Evolutionary conservation across 2,797 vertebrate genomes (phyloP).

Genomic region (Cyclopterus lumpus): DNA sequence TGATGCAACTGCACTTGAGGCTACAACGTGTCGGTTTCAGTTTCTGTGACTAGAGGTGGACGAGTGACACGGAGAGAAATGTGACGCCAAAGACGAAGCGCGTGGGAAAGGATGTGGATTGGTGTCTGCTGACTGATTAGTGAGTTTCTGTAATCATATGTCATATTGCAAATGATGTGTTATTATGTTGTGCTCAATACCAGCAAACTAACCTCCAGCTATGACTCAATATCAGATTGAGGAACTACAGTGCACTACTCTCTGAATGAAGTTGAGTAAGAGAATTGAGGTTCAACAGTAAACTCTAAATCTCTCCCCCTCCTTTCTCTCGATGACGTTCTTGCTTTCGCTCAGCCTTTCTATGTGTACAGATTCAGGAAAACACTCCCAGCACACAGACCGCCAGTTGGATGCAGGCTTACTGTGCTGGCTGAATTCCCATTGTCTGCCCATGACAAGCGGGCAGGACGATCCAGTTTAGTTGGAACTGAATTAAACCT

Average conservation of each 20-base stretch:
- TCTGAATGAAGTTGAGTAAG: conserved; percentile 29
- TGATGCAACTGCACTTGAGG: not conserved
- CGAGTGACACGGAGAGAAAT: conserved; percentile 20
- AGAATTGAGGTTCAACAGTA: conserved; percentile 20
- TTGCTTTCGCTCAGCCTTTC: conserved; percentile 34
- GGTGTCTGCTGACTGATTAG: not conserved
- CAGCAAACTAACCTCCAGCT: not conserved
- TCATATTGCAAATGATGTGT: too few species aligned
- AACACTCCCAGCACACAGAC: not conserved
- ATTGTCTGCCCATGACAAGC: conserved; percentile 21
- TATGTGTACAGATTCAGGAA: conserved; percentile 18
- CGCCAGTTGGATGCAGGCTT: conserved; percentile 15
- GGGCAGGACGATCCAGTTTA: conserved; percentile 4
- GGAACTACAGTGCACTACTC: not conserved
- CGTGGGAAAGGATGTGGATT: conserved; percentile 9
- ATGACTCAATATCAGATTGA: conserved; percentile 32
- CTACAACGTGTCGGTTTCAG: conserved; percentile 51
- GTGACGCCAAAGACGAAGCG: conserved; percentile 8
- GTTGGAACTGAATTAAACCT: conserved; percentile 15
- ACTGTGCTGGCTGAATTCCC: conserved; percentile 6
- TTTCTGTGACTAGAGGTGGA: conserved; percentile 6
- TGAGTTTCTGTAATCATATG: conserved; percentile 53
- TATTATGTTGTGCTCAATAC: conserved; percentile 11
- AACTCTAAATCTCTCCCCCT: not conserved
- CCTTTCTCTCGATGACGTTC: conserved; percentile 5